phyloP scores from a whole-genome alignment of 2,888 invertebrate genomes.

The Ornithoptera alexandrae region DNA sequence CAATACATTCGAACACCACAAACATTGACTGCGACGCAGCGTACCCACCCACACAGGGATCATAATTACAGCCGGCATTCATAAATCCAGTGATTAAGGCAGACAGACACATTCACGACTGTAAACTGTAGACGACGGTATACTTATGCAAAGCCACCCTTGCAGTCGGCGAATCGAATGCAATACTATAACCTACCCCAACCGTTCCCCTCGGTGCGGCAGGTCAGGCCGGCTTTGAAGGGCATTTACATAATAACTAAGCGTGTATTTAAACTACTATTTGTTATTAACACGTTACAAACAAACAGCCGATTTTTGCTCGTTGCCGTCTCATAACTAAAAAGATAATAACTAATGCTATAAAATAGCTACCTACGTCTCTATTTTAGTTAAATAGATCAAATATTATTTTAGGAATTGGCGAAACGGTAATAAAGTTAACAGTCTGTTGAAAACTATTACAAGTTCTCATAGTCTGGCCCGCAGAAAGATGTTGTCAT shows the following conservation, averaged over 20 bases:
- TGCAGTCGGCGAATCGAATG: slow-evolving; percentile 69
- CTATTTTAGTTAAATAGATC: slow-evolving; percentile 16
- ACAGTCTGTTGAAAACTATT: slow-evolving; percentile 23
- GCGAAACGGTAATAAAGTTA: slow-evolving; percentile 20
- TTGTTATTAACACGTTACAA: slow-evolving; percentile 33
- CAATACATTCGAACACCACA: slow-evolving; percentile 19
- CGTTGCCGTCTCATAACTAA: slow-evolving; percentile 5
- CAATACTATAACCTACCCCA: slow-evolving; percentile 75
- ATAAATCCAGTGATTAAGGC: slow-evolving; percentile 63
- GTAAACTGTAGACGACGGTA: slow-evolving; percentile 57
- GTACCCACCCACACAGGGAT: slow-evolving; percentile 29
- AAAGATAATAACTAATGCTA: slow-evolving; percentile 1
- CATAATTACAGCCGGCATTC: slow-evolving; percentile 68
- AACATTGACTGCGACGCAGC: slow-evolving; percentile 17
- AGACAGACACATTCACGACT: slow-evolving; percentile 65
- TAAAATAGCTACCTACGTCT: too few species aligned
- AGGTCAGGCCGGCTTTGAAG: slow-evolving; percentile 69
- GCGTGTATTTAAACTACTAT: slow-evolving; percentile 37
- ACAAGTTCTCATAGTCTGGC: slow-evolving; percentile 18
- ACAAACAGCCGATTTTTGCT: slow-evolving; percentile 12
- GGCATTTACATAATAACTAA: slow-evolving; percentile 68
- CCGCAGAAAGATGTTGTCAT: slow-evolving; percentile 20
- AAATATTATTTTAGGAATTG: slow-evolving; percentile 3
- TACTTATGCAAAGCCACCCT: slow-evolving; percentile 72
- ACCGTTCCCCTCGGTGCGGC: slow-evolving; percentile 69